These are phyloP conservation scores for Drosophila emarginata DNA, from an alignment of 2,888 invertebrate species.

Conservation along the genomic window DNA sequence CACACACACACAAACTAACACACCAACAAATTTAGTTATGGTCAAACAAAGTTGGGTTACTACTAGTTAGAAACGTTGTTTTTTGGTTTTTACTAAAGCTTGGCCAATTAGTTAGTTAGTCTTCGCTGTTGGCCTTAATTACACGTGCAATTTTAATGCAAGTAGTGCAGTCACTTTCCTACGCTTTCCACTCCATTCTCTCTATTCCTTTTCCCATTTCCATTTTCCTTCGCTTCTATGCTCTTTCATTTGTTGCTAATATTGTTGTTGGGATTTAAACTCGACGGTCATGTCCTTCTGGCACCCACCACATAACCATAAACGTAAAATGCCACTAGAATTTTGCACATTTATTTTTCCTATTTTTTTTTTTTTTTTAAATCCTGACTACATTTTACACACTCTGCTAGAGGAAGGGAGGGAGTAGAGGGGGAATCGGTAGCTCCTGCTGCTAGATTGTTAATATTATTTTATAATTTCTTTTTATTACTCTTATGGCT, in stretches of 20 bases:
- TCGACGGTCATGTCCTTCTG: conserved; percentile 7
- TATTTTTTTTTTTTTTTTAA: conserved; percentile 11
- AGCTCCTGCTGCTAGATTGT: conserved; percentile 57
- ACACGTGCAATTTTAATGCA: conserved; percentile 54
- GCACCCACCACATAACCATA: conserved; percentile 70
- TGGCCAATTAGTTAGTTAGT: conserved; percentile 49
- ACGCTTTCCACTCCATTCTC: no score
- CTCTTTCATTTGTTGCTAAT: conserved; percentile 51
- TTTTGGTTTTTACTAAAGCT: conserved; percentile 19
- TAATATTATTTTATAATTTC: conserved; percentile 75
- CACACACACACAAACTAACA: no score
- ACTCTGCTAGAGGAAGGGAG: conserved; percentile 38
- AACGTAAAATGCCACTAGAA: conserved; percentile 61
- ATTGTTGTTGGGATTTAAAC: conserved; percentile 46
- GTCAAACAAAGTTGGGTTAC: conserved; percentile 33
- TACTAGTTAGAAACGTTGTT: conserved; percentile 9
- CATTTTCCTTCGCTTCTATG: background rate
- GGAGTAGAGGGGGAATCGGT: conserved; percentile 25
- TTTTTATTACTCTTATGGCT: conserved; percentile 55
- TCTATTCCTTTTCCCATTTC: background rate
- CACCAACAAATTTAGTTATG: conserved; percentile 44
- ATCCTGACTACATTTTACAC: conserved; percentile 45
- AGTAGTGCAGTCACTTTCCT: conserved; percentile 19
- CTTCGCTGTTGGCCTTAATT: conserved; percentile 45
- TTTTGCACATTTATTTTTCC: background rate